phyloP scores from a whole-genome alignment of 2,888 invertebrate species.

The Villa cingulata region DNA sequence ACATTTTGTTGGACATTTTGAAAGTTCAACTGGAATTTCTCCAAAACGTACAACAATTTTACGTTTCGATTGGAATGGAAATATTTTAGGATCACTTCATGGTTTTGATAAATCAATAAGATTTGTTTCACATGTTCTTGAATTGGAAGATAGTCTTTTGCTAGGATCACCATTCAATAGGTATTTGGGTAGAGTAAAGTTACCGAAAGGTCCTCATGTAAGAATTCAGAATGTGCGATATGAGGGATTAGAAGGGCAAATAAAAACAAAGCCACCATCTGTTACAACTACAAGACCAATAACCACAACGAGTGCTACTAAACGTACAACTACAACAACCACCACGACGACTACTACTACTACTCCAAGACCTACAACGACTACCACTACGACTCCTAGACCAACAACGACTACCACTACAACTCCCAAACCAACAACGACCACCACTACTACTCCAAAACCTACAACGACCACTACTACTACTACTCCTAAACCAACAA shows the following conservation, averaged over 20 bases:
- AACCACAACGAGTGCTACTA: constrained; percentile 11
- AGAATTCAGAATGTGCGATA: constrained; percentile 30
- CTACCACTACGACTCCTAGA: constrained; percentile 13
- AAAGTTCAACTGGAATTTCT: constrained; percentile 30
- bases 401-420: constrained; percentile 15
- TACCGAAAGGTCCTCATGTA: constrained; percentile 29
- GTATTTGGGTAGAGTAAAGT: constrained; percentile 50
- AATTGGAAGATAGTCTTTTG: constrained; percentile 49
- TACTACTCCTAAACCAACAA: constrained; percentile 10
- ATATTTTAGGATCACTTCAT: constrained; percentile 54
- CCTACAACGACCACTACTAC: constrained; percentile 15
- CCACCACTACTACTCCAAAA: constrained; percentile 9
- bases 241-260: constrained; percentile 15
- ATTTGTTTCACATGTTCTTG: constrained; percentile 50
- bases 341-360: constrained; percentile 18
- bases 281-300: constrained; percentile 16
- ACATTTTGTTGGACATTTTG: constrained; percentile 56
- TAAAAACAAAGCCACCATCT: constrained; percentile 16
- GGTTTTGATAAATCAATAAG: constrained; percentile 43
- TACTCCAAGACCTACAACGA: constrained; percentile 15
- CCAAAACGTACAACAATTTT: constrained; percentile 44
- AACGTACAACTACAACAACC: constrained; percentile 16
- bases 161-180: constrained; percentile 55
- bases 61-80: constrained; percentile 57
- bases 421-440: constrained; percentile 18